A percentile compares a stretch with the other conserved stretches of the same genome.
Evolutionary conservation across 1,140 invertebrate species (phyloP).

Genomic region (Tetranychus urticae): DNA sequence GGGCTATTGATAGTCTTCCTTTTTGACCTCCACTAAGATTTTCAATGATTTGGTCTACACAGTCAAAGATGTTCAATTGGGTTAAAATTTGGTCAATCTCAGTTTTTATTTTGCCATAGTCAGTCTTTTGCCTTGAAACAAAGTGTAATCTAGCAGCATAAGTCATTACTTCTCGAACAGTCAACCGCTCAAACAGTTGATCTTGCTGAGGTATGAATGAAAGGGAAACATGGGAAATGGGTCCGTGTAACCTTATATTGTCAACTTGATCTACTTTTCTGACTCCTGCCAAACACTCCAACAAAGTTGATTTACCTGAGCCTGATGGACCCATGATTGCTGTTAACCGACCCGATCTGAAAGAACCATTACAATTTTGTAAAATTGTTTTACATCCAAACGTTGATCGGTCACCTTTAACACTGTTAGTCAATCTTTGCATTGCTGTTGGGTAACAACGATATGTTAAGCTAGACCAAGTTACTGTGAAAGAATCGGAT

Average conservation of each 20-base stretch:
- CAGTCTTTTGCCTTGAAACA: not conserved
- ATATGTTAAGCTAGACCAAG: no score
- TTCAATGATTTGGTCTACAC: not conserved
- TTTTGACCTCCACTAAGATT: constrained; percentile 1
- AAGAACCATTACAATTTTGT: constrained; percentile 8
- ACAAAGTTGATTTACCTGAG: constrained; percentile 27
- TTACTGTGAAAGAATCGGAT: no score
- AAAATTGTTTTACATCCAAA: not conserved
- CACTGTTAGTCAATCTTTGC: no score
- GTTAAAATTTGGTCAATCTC: not conserved
- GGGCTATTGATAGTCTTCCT: constrained; percentile 3
- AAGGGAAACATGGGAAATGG: not conserved
- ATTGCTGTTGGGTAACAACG: no score
- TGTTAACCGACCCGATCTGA: constrained; percentile 21
- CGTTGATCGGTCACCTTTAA: no score
- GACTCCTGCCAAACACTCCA: constrained; percentile 18
- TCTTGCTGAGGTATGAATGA: constrained; percentile 42
- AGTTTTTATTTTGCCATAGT: no score
- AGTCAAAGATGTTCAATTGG: not conserved
- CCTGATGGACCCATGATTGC: constrained; percentile 37
- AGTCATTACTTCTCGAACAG: constrained; percentile 64
- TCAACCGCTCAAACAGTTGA: constrained; percentile 59
- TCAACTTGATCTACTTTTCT: constrained; percentile 1
- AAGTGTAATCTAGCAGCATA: constrained; percentile 68
- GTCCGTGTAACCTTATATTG: not conserved